phyloP scores from a whole-genome alignment of 1,140 invertebrate species.

The Latrodectus geometricus region DNA sequence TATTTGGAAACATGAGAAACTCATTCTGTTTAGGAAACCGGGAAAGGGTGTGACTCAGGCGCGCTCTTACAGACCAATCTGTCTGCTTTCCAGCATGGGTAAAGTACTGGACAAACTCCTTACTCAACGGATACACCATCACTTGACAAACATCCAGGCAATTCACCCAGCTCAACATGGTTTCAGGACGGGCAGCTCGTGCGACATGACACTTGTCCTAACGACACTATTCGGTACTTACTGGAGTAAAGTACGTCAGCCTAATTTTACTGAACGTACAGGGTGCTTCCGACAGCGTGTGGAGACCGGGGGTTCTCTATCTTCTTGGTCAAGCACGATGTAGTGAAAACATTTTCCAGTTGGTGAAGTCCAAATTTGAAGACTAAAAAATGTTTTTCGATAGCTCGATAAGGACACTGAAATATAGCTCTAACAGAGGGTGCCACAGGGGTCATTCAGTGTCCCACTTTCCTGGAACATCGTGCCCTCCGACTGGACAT shows the following conservation, averaged over 20 bases:
- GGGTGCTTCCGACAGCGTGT: background rate
- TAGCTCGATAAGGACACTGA: no score
- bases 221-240: background rate
- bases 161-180: background rate
- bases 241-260: background rate
- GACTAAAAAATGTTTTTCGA: no score
- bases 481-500: no score
- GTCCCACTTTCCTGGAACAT: no score
- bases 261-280: background rate
- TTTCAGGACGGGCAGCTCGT: background rate
- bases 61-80: constrained; percentile 63
- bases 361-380: no score
- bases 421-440: no score
- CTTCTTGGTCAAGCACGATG: background rate
- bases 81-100: constrained; percentile 41
- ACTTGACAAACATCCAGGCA: background rate
- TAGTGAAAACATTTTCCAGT: no score
- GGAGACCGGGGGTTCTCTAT: background rate
- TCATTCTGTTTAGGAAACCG: constrained; percentile 63
- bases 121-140: background rate
- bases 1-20: constrained; percentile 63
- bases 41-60: constrained; percentile 59
- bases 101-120: constrained; percentile 39
- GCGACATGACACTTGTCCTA: background rate
- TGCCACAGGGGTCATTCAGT: no score